Conservation (phyloP, 2,888 invertebrate genomes). For the Slavum lentiscoides region DNA sequence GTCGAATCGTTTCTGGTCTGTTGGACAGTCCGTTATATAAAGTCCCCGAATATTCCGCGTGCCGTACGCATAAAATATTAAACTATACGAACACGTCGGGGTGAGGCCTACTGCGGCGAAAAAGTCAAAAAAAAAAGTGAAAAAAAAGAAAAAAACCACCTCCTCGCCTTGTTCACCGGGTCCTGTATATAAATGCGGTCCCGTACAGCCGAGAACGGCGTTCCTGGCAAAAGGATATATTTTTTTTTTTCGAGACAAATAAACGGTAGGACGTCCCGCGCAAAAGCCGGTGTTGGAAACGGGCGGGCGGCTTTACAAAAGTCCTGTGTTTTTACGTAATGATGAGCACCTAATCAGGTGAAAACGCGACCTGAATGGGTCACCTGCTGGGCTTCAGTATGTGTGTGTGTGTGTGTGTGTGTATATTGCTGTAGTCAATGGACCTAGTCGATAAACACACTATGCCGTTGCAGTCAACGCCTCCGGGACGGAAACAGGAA, state of each 20-base stretch:
- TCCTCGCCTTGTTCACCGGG: slow-evolving; percentile 14
- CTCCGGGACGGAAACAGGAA: slow-evolving; percentile 38
- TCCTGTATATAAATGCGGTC: neutral
- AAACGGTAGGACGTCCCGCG: slow-evolving; percentile 50
- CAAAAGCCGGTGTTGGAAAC: neutral
- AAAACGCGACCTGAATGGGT: slow-evolving; percentile 50
- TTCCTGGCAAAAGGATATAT: slow-evolving; percentile 9
- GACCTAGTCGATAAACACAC: slow-evolving; percentile 9
- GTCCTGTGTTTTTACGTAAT: slow-evolving; percentile 52
- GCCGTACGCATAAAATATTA: slow-evolving; percentile 3
- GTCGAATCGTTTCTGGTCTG: slow-evolving; percentile 51
- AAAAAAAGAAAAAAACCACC: neutral
- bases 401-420: too few relatives aligned
- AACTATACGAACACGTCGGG: neutral
- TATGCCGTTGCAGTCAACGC: neutral
- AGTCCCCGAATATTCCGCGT: slow-evolving; percentile 35
- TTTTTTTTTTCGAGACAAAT: slow-evolving; percentile 42
- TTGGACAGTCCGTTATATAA: slow-evolving; percentile 50
- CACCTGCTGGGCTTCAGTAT: slow-evolving; percentile 37
- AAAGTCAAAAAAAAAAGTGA: slow-evolving; percentile 51
- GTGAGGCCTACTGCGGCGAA: slow-evolving; percentile 36
- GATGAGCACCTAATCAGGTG: slow-evolving; percentile 54
- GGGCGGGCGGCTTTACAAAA: slow-evolving; percentile 20
- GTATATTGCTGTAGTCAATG: slow-evolving; percentile 27
- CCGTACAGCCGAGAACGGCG: too few relatives aligned